Evolutionary conservation across 2,113 vertebrate species (phyloP), one percentile per base, ranked within the genome.

Genomic region (Myotis yumanensis): DNA sequence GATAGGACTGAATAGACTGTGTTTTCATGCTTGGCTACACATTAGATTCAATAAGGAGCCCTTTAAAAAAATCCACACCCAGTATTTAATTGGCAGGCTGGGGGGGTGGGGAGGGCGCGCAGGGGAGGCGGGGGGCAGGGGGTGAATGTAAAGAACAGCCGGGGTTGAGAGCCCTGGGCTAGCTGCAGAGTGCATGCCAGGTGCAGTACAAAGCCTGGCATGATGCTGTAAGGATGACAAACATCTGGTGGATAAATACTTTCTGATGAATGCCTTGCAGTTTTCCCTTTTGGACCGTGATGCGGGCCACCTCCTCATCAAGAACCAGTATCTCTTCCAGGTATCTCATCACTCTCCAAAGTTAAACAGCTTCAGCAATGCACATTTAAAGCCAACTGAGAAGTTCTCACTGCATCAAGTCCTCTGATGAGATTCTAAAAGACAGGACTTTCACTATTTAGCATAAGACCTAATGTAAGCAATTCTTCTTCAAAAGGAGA

Each of bases 401-500:
- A 95, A 35, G n/a, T 66, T 72, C 59, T 90, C 25, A 15, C 40
- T 73, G 15, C 59, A 84, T 22, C 90, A 68, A 91, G 82, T 32
- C 54, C 88, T 89, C 28, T 91, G 91, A 95, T 87, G 72, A 95
- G 62, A 87, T 43, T 92, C 88, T 86, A 46, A 83, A 91, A 90
- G 90, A 95, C 46, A 72, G 81, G 52, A 85, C 69, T 86, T 75
- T 88, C 95, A 86, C 92, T 66, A 91, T 77, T 96, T 93, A 95
- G 93, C 89, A 72, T 59, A 92, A 95, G 66, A 96, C 64, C 94
- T 90, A 96, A 95, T 51, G 46, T 54, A 94, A 95, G 86, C 76
- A 94, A 93, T 75, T 97, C 93, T 87, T 91, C 93, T 95, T 97
- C 91, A 95, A 87, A 93, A 82, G 84, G 79, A 96, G 89, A 96